Evolutionary conservation across 2,113 vertebrate genomes (phyloP), one percentile per base, ranked within the genome.

Genomic region (Tenebrosternarchus preto): DNA sequence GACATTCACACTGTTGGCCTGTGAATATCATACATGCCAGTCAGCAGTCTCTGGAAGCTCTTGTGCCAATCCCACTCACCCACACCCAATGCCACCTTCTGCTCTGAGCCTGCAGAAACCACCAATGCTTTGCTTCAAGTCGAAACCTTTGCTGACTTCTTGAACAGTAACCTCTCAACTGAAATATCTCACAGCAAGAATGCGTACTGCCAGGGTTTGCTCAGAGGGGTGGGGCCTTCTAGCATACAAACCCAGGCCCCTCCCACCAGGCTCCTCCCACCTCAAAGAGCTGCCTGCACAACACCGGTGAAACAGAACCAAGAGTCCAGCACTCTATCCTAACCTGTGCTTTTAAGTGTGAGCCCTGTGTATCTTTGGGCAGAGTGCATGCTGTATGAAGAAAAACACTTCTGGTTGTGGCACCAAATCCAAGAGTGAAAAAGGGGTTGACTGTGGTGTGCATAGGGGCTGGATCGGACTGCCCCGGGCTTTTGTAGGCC

Each of bases 391-490:
- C 78, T 74, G 78, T 64, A 80, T 75, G 67, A 84, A 76, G 75
- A 81, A 83, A 82, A 57, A 63, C 71, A 77, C 56, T 50, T 67
- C 63, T 74, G 76, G 78, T 87, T 82, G 74, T 72, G 68, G 73
- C 70, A 79, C 31, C 71, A 86, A 83, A 79, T 72, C 78, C 69
- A 78, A 71, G 57, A 77, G 81, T 83, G 76, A 81, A 79, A 81
- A 60, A 61, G 80, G 27, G 57, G 33, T 4, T 36, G 33, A 36
- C 64, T 6, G 27, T 55, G 73, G 71, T 71, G 9, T 25, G 73
- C 36, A 83, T 75, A 81, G 82, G 75, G 77, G 61, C 15, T 25
- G 64, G 77, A 77, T 61, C 29, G 29, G 57, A 31, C 69, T 78
- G 78, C 67, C 76, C 72, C 77, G 57, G 68, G 55, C 78, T 83